A percentile compares a stretch with the other conserved stretches of the same genome.
phyloP scores from a whole-genome alignment of 2,113 vertebrate species.

The Australoheros scitulus region DNA sequence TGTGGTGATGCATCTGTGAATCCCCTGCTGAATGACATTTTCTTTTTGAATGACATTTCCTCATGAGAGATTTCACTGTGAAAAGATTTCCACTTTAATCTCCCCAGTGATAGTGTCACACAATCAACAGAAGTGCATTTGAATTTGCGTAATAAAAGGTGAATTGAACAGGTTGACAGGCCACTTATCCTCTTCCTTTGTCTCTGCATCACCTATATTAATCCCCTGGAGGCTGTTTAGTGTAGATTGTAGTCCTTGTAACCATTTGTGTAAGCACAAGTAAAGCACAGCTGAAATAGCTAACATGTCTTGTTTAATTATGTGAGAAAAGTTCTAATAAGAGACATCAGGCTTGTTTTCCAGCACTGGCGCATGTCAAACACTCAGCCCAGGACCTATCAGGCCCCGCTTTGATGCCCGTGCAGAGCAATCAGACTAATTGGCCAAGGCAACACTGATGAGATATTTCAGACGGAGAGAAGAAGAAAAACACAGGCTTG shows the following conservation, averaged over 20 bases:
- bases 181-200: slow-evolving; percentile 9
- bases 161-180: neutral
- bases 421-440: slow-evolving; percentile 82
- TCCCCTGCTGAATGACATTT: slow-evolving; percentile 49
- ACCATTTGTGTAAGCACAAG: slow-evolving; percentile 58
- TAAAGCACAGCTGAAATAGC: slow-evolving; percentile 72
- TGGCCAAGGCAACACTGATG: slow-evolving; percentile 81
- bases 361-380: slow-evolving; percentile 50
- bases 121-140: slow-evolving; percentile 29
- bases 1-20: slow-evolving; percentile 38
- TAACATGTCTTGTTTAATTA: slow-evolving; percentile 75
- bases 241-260: slow-evolving; percentile 45
- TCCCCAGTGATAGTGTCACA: slow-evolving; percentile 12
- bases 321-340: slow-evolving; percentile 67
- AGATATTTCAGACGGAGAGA: slow-evolving; percentile 73
- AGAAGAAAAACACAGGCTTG: slow-evolving; percentile 75
- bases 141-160: slow-evolving; percentile 31
- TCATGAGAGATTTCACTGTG: slow-evolving; percentile 37
- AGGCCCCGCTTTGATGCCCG: slow-evolving; percentile 77
- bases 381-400: slow-evolving; percentile 63
- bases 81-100: slow-evolving; percentile 46
- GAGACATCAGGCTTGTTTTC: slow-evolving; percentile 75
- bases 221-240: slow-evolving; percentile 29
- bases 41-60: slow-evolving; percentile 58
- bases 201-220: slow-evolving; percentile 1